Conservation (phyloP, 2,797 vertebrate genomes). For the Rhinoraja longicauda region DNA sequence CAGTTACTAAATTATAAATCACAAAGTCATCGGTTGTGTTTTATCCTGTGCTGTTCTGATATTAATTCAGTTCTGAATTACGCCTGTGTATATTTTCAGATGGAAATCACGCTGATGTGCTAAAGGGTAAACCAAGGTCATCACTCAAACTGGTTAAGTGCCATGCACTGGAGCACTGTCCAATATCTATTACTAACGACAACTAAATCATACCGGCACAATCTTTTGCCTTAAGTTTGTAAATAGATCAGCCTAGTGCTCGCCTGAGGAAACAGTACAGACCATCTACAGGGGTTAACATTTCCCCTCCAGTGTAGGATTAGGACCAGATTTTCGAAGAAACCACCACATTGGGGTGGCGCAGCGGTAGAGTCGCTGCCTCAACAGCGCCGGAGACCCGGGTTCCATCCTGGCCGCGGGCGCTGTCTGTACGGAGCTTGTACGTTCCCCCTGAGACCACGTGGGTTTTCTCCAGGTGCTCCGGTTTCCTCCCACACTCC, state of each 20-base stretch:
- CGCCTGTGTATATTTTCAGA: neutral
- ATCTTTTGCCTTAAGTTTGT: constrained; percentile 1
- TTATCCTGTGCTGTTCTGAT: neutral
- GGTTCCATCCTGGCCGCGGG: no score
- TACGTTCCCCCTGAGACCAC: no score
- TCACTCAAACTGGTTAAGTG: neutral
- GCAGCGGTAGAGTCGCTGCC: no score
- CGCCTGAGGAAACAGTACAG: neutral
- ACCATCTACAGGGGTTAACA: neutral
- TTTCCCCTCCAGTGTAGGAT: no score
- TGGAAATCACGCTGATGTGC: constrained; percentile 9
- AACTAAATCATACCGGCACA: constrained; percentile 4
- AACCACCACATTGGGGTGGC: no score
- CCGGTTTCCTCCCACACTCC: no score
- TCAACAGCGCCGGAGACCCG: no score
- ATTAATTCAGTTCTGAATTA: constrained; percentile 27
- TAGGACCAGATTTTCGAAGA: no score
- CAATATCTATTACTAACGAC: neutral
- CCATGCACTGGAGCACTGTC: neutral
- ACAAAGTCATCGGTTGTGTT: neutral
- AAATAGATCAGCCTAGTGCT: neutral
- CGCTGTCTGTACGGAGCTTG: no score
- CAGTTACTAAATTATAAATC: neutral
- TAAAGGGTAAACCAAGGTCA: constrained; percentile 1
- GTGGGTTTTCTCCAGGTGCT: no score